A percentile compares a stretch with the other conserved stretches of the same genome.
These are phyloP conservation scores for Remorina albescens DNA, from an alignment of 2,797 vertebrate species.

Conservation along the genomic window DNA sequence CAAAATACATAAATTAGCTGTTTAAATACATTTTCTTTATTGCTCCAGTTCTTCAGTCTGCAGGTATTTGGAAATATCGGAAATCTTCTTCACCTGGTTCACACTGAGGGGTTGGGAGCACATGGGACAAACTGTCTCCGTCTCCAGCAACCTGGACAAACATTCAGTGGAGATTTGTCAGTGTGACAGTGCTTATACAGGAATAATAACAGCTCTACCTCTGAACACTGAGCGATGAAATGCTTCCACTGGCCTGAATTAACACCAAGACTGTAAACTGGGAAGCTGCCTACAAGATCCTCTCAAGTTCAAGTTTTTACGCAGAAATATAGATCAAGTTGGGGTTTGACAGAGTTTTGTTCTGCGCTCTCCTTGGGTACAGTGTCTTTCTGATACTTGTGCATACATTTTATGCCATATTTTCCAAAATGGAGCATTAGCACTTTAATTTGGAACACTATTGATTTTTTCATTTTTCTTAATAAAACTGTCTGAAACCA, in stretches of 20 bases:
- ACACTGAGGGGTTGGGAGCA: constrained; percentile 88
- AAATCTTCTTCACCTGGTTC: constrained; percentile 85
- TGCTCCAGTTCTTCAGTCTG: constrained; percentile 82
- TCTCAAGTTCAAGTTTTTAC: too few species aligned
- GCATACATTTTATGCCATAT: too few species aligned
- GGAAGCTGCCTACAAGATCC: neutral
- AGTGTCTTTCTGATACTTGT: too few species aligned
- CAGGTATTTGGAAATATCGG: constrained; percentile 88
- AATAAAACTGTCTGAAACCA: too few species aligned
- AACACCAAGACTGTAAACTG: too few species aligned
- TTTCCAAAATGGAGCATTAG: too few species aligned
- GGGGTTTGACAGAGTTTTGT: too few species aligned
- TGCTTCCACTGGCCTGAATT: neutral
- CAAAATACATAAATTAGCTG: constrained; percentile 17
- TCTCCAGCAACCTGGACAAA: constrained; percentile 89
- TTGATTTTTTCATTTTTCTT: too few species aligned
- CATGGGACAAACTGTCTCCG: constrained; percentile 92
- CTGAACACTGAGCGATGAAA: neutral
- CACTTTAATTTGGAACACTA: too few species aligned
- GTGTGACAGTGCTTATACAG: neutral
- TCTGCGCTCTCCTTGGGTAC: too few species aligned
- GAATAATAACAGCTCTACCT: too few species aligned
- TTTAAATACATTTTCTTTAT: constrained; percentile 51
- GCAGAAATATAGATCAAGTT: too few species aligned
- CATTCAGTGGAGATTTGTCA: neutral